phyloP scores from a whole-genome alignment of 2,797 vertebrate genomes.

The Morus bassanus region DNA sequence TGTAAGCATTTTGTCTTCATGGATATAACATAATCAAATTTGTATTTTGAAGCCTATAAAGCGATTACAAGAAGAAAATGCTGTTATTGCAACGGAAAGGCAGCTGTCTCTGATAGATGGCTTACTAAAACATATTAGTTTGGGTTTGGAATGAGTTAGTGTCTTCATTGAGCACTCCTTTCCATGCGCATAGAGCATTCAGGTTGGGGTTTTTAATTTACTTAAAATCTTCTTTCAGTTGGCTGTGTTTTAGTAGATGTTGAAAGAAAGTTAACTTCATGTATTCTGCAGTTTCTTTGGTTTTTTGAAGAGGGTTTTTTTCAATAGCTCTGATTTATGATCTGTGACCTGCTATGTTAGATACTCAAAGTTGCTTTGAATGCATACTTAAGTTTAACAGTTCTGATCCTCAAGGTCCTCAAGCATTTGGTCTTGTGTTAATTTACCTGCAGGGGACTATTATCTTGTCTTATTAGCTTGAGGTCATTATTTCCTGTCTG shows the following conservation, averaged over 20 bases:
- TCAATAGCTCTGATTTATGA: background rate
- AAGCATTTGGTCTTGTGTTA: constrained; percentile 47
- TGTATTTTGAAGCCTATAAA: constrained; percentile 65
- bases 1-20: constrained; percentile 65
- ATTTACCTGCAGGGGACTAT: constrained; percentile 59
- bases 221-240: constrained; percentile 32
- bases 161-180: constrained; percentile 43
- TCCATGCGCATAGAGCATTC: background rate
- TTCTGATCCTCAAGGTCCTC: constrained; percentile 42
- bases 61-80: constrained; percentile 65
- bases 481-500: constrained; percentile 65
- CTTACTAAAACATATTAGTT: constrained; percentile 55
- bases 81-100: constrained; percentile 55
- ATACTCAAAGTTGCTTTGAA: constrained; percentile 8
- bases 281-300: constrained; percentile 11
- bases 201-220: background rate
- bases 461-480: constrained; percentile 56
- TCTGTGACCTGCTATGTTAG: constrained; percentile 23
- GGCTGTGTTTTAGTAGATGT: background rate
- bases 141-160: constrained; percentile 58
- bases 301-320: background rate
- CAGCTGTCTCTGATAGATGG: constrained; percentile 58
- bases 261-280: constrained; percentile 1
- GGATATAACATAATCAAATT: constrained; percentile 64
- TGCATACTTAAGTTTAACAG: constrained; percentile 13